phyloP scores from a whole-genome alignment of 2,113 vertebrate genomes.

The Solea solea region DNA sequence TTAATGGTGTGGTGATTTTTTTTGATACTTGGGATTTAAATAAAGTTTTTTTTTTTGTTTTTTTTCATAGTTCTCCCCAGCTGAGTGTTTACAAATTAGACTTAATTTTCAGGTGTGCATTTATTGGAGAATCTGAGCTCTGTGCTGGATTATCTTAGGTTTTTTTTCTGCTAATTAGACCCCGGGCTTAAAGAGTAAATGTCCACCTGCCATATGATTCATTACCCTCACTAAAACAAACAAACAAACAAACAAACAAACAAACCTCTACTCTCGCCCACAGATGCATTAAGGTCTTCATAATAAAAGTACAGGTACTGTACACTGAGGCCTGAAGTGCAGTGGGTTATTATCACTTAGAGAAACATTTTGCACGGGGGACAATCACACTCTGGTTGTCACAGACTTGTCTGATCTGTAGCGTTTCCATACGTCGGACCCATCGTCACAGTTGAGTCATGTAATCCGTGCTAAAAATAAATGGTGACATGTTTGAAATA shows the following conservation, averaged over 20 bases:
- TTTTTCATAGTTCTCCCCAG: constrained; percentile 27
- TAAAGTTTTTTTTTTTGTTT: constrained; percentile 22
- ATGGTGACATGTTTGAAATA: constrained; percentile 29
- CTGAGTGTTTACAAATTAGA: constrained; percentile 56
- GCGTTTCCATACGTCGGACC: constrained; percentile 16
- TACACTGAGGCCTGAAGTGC: constrained; percentile 5
- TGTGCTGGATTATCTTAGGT: constrained; percentile 22
- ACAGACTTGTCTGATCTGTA: constrained; percentile 10
- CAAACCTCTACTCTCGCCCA: constrained; percentile 24
- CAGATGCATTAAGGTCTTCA: neutral
- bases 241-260: constrained; percentile 15
- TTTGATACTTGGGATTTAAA: constrained; percentile 55
- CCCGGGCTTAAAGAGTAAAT: constrained; percentile 19
- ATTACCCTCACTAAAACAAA: constrained; percentile 13
- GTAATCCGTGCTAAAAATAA: constrained; percentile 24
- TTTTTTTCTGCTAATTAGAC: constrained; percentile 36
- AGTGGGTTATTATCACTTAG: constrained; percentile 35
- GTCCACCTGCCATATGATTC: constrained; percentile 15
- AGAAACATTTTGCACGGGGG: constrained; percentile 33
- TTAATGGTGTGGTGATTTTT: constrained; percentile 51
- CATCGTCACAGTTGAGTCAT: constrained; percentile 1
- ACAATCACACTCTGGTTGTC: constrained; percentile 49
- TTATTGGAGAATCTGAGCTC: constrained; percentile 34
- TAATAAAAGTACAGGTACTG: neutral
- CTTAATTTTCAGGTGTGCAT: constrained; percentile 44